Conservation (phyloP, 2,797 vertebrate species). For the Amblyraja radiata region DNA sequence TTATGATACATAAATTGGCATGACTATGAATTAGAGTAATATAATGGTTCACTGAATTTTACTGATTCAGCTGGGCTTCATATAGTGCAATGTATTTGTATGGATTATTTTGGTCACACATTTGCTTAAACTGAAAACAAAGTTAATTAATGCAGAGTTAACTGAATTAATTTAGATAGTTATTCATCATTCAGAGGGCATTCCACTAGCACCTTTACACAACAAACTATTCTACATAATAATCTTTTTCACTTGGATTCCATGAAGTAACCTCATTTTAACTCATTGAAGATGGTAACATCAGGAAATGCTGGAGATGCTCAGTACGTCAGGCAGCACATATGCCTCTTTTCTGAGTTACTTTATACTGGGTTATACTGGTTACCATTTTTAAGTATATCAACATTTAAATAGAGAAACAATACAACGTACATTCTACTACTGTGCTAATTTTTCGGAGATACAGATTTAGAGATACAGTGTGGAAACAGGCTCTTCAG, state of each 20-base stretch:
- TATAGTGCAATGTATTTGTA: neutral
- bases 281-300: no score
- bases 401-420: no score
- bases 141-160: neutral
- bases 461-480: no score
- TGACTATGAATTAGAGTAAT: neutral
- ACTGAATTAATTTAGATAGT: no score
- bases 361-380: no score
- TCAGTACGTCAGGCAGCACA: no score
- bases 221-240: neutral
- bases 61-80: neutral
- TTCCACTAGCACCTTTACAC: neutral
- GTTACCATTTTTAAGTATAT: no score
- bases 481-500: no score
- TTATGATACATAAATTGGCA: neutral
- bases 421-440: neutral
- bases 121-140: neutral
- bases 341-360: no score
- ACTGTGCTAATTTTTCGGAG: neutral
- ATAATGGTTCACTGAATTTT: neutral
- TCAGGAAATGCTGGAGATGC: no score
- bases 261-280: neutral
- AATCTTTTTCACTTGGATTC: neutral
- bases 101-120: neutral
- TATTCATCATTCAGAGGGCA: no score